These are phyloP conservation scores for Gyrodactylus salaris DNA, from an alignment of 1,140 invertebrate genomes.

Conservation along the genomic window DNA sequence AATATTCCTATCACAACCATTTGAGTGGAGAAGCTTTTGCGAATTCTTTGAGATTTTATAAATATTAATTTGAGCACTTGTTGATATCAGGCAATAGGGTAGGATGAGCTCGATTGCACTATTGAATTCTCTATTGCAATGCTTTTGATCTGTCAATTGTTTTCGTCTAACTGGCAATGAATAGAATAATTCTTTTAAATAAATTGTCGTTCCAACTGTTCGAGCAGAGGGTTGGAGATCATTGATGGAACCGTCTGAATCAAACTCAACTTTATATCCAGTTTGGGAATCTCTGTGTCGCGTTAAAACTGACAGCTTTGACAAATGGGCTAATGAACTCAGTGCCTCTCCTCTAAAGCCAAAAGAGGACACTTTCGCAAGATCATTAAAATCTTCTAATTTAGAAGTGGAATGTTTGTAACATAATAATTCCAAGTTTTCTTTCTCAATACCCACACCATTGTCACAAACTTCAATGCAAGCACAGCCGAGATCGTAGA, in stretches of 20 bases:
- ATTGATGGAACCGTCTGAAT: background rate
- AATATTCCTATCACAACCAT: background rate
- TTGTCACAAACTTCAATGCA: constrained; percentile 1
- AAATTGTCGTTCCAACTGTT: background rate
- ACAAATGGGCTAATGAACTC: background rate
- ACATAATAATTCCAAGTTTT: background rate
- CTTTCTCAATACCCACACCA: background rate
- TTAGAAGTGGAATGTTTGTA: constrained; percentile 1
- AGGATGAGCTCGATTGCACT: background rate
- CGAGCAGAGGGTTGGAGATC: background rate
- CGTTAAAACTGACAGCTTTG: background rate
- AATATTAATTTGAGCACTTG: background rate
- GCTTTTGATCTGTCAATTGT: background rate
- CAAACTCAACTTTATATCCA: background rate
- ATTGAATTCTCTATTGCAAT: constrained; percentile 1
- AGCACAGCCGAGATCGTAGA: background rate
- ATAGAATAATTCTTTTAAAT: background rate
- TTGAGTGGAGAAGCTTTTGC: background rate
- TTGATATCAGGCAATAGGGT: background rate
- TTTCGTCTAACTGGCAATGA: constrained; percentile 1
- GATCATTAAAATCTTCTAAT: constrained; percentile 1
- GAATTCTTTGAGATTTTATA: background rate
- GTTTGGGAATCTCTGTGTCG: background rate
- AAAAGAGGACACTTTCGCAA: background rate
- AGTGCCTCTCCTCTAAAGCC: constrained; percentile 4